These are phyloP conservation scores for Grus americana DNA, from an alignment of 2,113 vertebrate genomes.

Conservation along the genomic window DNA sequence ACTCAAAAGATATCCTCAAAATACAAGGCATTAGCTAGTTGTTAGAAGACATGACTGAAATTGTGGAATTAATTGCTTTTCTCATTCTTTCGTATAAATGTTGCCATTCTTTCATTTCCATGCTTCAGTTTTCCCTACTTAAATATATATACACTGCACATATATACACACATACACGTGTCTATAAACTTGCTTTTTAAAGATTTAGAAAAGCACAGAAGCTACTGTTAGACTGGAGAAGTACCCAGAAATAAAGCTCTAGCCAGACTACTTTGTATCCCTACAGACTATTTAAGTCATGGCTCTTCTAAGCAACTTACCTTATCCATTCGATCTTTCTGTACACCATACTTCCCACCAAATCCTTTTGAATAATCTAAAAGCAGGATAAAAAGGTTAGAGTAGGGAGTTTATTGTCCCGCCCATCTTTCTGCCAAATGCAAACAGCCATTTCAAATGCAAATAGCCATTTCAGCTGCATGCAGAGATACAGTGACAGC, in stretches of 20 bases:
- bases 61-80: background rate
- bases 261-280: background rate
- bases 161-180: background rate
- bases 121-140: background rate
- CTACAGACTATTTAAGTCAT: background rate
- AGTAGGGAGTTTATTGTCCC: background rate
- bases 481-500: constrained; percentile 29
- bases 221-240: background rate
- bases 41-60: background rate
- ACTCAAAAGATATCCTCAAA: background rate
- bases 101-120: background rate
- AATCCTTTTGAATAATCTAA: constrained; percentile 95
- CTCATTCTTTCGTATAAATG: background rate
- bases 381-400: constrained; percentile 14
- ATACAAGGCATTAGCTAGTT: background rate
- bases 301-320: constrained; percentile 43
- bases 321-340: constrained; percentile 98
- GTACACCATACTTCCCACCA: constrained; percentile 93
- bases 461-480: background rate
- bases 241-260: background rate
- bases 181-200: background rate
- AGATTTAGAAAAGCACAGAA: background rate
- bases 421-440: background rate
- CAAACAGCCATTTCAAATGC: background rate
- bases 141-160: background rate